These are phyloP conservation scores for Solen grandis DNA, from an alignment of 1,140 invertebrate genomes.

Conservation along the genomic window DNA sequence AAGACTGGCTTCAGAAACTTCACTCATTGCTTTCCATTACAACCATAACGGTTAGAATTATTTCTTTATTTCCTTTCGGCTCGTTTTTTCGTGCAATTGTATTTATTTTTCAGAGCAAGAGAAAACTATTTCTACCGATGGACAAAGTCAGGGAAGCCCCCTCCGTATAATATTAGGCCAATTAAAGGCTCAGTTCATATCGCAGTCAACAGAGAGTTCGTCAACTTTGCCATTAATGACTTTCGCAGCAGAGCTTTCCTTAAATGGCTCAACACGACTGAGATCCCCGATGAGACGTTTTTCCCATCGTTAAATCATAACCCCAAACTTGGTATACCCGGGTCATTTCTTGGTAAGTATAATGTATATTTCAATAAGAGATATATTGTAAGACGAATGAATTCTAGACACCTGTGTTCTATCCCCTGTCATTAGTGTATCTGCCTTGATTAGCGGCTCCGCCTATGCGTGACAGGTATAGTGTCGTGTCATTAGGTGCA, in stretches of 20 bases:
- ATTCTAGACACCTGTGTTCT: too few species aligned
- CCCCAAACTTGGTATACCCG: constrained; percentile 67
- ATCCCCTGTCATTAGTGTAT: too few species aligned
- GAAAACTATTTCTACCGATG: constrained; percentile 47
- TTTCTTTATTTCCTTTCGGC: too few species aligned
- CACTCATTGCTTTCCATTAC: too few species aligned
- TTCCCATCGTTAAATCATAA: constrained; percentile 75
- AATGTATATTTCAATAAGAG: too few species aligned
- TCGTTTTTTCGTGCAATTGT: too few species aligned
- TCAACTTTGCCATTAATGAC: constrained; percentile 68
- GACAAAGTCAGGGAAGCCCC: constrained; percentile 36
- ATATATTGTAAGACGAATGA: too few species aligned
- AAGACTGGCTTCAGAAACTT: too few species aligned
- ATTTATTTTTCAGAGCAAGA: constrained; percentile 58
- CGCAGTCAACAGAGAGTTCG: constrained; percentile 65
- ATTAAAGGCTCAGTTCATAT: constrained; percentile 75
- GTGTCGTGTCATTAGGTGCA: too few species aligned
- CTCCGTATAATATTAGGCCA: constrained; percentile 66
- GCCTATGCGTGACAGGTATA: too few species aligned
- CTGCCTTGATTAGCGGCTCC: too few species aligned
- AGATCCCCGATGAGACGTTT: constrained; percentile 74
- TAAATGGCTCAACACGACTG: constrained; percentile 68
- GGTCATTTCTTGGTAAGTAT: constrained; percentile 67
- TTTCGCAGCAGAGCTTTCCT: constrained; percentile 66
- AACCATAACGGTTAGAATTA: too few species aligned